Percentiles rank a stretch among this genome's conserved stretches.
Conservation (phyloP, 1,140 invertebrate species). For the Diorhabda sublineata region DNA sequence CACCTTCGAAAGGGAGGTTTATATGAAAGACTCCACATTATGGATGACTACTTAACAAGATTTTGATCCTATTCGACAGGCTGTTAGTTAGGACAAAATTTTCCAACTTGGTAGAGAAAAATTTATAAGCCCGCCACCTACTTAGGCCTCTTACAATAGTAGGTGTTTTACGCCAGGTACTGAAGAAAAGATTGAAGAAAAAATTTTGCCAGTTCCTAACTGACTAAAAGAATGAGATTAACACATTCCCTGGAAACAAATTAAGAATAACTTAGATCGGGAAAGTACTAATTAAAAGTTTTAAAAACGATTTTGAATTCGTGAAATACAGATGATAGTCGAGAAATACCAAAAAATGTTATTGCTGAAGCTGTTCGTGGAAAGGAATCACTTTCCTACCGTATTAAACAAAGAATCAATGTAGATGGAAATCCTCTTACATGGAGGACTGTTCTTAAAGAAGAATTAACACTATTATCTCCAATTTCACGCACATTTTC, state of each 20-base stretch:
- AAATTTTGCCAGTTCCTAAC: not conserved
- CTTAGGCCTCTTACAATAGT: not conserved
- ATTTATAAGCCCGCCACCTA: not conserved
- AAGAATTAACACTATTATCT: not conserved
- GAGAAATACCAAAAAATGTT: not conserved
- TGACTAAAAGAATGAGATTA: not conserved
- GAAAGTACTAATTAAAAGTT: not conserved
- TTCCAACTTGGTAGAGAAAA: no score
- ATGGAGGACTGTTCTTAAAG: not conserved
- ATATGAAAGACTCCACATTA: no score
- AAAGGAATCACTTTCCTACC: not conserved
- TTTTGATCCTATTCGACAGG: no score
- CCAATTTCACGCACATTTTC: no score
- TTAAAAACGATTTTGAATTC: not conserved
- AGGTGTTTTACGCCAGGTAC: not conserved
- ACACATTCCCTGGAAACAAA: not conserved
- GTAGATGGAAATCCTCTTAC: not conserved
- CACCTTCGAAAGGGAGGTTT: no score
- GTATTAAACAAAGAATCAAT: not conserved
- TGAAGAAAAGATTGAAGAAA: not conserved
- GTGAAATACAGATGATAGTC: not conserved
- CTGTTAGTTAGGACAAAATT: no score
- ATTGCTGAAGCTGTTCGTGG: not conserved
- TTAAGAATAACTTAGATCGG: not conserved
- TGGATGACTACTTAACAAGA: no score